Evolutionary conservation across 1,140 invertebrate genomes (phyloP), one percentile per base, ranked within the genome.

Genomic region (Calycopis cecrops): DNA sequence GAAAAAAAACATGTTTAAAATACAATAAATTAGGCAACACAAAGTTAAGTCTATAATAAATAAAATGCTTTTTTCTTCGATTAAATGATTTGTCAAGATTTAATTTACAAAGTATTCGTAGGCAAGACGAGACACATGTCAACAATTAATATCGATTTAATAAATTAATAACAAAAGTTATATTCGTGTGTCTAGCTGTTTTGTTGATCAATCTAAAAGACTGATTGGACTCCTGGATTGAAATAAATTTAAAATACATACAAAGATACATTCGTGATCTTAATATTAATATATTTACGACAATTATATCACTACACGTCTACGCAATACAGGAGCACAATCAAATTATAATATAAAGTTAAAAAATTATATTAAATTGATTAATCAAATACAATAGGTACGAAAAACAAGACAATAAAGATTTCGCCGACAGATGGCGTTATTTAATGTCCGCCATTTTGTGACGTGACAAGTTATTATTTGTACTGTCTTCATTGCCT

Each of bases 1-100:
- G 57, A 73, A 28, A 28, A n/a, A 28, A 76, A 80, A 80, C 73
- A 71, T 66, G 63, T 57, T 76, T 71, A 78, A 79, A 80, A 79
- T 74, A 74, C 52, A 78, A 78, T 83, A 81, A 81, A 79, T 85
- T 81, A 83, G 69, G 79, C 73, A 83, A 81, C 74, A 79, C 61
- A 78, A 79, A 67, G 48, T 64, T 67, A 64, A 62, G 57, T 57
- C 56, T 65, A 62, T 64, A 63, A 59, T 64, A 62, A 40, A 60
- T 60, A 67, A 72, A 67, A 73, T 75, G 69, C 71, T 71, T 65
- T 67, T 63, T 49, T 57, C 52, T 53, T 49, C 52, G 57, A 59
- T 56, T 51, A 64, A 56, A 61, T 62, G 37, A 63, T 47, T 64
- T 35, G 44, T 65, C 52, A 63, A 69, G 65, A 28, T 59, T 33